These are phyloP conservation scores for Octodon degus DNA, from an alignment of 2,113 vertebrate species.

Conservation along the genomic window DNA sequence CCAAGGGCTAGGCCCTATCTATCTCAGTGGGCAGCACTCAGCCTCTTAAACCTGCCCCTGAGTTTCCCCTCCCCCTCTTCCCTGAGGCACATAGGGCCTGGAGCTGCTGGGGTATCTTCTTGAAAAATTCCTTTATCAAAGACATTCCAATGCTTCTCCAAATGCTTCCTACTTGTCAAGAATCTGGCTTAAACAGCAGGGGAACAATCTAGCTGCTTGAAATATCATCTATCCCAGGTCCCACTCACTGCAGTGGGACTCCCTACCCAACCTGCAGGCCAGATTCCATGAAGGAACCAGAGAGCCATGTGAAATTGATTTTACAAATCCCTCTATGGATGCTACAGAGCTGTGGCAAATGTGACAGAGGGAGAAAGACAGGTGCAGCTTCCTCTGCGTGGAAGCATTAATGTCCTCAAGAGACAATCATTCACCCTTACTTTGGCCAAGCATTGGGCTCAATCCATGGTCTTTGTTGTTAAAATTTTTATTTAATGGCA, in stretches of 20 bases:
- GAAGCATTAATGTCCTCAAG: neutral
- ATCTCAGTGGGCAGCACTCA: neutral
- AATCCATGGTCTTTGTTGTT: neutral
- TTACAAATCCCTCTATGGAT: neutral
- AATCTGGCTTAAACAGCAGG: neutral
- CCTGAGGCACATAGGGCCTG: neutral
- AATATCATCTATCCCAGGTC: neutral
- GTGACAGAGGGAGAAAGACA: neutral
- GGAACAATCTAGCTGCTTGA: neutral
- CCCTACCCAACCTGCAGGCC: neutral
- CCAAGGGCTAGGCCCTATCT: neutral
- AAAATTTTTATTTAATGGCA: neutral
- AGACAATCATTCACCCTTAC: neutral
- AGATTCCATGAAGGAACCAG: neutral
- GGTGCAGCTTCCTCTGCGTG: neutral
- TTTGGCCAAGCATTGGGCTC: neutral
- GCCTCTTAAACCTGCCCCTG: neutral
- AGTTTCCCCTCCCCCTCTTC: neutral
- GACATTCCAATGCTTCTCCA: neutral
- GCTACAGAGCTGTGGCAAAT: rapidly evolving
- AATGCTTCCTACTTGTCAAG: neutral
- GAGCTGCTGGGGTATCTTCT: neutral
- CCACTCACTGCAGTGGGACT: neutral
- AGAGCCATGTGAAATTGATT: neutral
- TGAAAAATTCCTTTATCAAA: constrained; percentile 2